Evolutionary conservation across 2,113 vertebrate genomes (phyloP).

Genomic region (Himantopus leucocephalus): DNA sequence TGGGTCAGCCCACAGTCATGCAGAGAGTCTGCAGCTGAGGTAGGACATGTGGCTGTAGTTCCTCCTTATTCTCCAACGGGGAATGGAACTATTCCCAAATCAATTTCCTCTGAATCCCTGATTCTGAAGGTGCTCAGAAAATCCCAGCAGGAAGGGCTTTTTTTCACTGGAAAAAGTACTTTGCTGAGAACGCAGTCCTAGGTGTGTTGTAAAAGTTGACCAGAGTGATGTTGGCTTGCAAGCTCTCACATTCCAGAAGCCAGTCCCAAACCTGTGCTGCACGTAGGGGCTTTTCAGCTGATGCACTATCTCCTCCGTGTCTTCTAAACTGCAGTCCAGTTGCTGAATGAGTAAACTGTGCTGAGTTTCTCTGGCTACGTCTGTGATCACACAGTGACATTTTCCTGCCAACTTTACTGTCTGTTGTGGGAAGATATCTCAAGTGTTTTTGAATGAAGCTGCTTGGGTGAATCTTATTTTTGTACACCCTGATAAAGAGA

Average conservation of each 20-base stretch:
- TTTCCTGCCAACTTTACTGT: neutral
- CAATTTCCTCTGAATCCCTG: neutral
- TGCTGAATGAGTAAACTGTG: neutral
- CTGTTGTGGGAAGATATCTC: neutral
- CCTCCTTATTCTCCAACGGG: neutral
- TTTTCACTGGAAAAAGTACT: neutral
- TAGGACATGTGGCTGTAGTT: neutral
- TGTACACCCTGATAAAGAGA: neutral
- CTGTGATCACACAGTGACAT: neutral
- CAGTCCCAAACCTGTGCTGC: neutral
- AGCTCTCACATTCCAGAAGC: neutral
- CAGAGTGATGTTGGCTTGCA: neutral
- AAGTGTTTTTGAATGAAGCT: neutral
- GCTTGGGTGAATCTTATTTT: neutral
- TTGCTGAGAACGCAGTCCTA: neutral
- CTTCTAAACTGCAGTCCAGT: neutral
- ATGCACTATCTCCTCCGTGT: accelerated
- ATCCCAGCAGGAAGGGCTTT: neutral
- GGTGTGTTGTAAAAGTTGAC: neutral
- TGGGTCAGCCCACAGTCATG: neutral
- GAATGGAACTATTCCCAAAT: neutral
- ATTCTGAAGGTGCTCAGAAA: neutral
- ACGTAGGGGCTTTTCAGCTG: too few relatives aligned
- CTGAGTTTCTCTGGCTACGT: neutral
- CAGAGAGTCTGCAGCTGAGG: neutral